These are phyloP conservation scores for Sciurus carolinensis DNA, from an alignment of 2,797 vertebrate genomes.

Conservation along the genomic window DNA sequence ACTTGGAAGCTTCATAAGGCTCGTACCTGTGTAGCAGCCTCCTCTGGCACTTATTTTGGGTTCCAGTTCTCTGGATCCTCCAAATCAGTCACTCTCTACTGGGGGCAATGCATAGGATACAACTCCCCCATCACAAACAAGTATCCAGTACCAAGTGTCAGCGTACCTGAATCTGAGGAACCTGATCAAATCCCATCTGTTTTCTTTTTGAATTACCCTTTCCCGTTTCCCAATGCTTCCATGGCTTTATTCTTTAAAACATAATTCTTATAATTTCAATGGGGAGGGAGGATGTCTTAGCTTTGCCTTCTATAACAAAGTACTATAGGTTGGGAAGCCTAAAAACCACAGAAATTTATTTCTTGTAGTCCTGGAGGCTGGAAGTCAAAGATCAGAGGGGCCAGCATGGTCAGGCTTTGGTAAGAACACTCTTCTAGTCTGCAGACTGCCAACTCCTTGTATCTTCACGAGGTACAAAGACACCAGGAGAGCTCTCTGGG, in stretches of 20 bases:
- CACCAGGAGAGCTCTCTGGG: not conserved
- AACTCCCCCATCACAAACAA: not conserved
- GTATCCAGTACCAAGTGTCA: not conserved
- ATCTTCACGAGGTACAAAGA: not conserved
- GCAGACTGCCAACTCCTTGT: not conserved
- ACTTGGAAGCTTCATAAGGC: not conserved
- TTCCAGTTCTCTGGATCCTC: not conserved
- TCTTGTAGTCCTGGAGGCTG: not conserved
- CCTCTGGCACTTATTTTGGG: not conserved
- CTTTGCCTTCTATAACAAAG: not conserved
- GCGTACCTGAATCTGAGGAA: not conserved
- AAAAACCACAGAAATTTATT: not conserved
- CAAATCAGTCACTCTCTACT: too few species aligned
- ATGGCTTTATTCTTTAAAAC: slow-evolving; percentile 12
- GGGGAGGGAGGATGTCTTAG: not conserved
- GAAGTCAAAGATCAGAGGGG: not conserved
- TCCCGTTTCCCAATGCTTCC: not conserved
- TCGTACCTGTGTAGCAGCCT: not conserved
- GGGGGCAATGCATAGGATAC: too few species aligned
- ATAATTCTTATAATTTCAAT: not conserved
- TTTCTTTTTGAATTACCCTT: not conserved
- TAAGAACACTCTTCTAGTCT: not conserved
- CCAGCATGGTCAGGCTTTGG: not conserved
- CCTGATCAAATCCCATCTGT: not conserved
- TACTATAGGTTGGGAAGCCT: not conserved